Evolutionary conservation across 2,888 invertebrate species (phyloP).

Genomic region (Bruchidius siliquastri): DNA sequence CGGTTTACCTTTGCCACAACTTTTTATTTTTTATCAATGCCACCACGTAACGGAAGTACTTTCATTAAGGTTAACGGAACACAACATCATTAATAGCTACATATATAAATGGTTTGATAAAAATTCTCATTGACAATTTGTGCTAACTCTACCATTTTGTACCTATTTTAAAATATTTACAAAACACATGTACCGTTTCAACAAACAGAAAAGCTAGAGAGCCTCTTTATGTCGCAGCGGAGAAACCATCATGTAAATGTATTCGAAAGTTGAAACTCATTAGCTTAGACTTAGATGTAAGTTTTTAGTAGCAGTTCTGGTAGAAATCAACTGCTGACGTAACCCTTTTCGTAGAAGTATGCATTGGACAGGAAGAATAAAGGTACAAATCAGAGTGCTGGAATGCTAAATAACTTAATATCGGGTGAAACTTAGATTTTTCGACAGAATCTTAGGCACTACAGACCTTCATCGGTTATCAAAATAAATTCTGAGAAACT

Average conservation of each 20-base stretch:
- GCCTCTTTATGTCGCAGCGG: neutral
- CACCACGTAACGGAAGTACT: neutral
- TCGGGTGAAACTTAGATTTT: no score
- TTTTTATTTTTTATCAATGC: no score
- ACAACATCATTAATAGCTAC: neutral
- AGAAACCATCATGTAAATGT: neutral
- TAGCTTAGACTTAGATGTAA: neutral
- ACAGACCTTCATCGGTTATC: no score
- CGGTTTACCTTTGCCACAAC: no score
- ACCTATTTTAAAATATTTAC: conserved; percentile 31
- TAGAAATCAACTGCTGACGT: neutral
- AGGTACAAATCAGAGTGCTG: neutral
- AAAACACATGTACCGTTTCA: conserved; percentile 6
- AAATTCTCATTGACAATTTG: conserved; percentile 23
- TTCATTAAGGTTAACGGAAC: neutral
- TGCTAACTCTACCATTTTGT: conserved; percentile 28
- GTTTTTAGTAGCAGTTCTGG: neutral
- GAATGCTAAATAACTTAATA: no score
- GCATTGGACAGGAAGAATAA: neutral
- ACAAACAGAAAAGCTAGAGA: neutral
- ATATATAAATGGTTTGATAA: neutral
- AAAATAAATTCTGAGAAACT: no score
- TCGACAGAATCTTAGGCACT: no score
- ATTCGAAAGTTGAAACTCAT: neutral
- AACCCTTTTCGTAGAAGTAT: neutral